Evolutionary conservation across 2,888 invertebrate species (phyloP).

Genomic region (Bellardia bayeri): DNA sequence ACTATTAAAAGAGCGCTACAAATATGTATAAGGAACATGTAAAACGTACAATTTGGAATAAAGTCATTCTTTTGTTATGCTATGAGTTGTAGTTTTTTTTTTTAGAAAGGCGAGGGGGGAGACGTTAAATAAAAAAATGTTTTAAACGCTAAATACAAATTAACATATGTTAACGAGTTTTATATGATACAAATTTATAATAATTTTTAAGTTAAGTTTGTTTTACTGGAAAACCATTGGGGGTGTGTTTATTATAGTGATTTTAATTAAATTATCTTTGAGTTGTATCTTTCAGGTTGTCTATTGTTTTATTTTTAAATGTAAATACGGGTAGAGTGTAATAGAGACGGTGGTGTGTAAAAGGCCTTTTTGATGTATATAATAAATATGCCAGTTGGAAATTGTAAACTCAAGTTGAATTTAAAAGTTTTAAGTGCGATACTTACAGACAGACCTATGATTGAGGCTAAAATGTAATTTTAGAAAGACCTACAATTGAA

Average conservation of each 20-base stretch:
- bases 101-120: not conserved
- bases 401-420: not conserved
- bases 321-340: not conserved
- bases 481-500: too few relatives aligned
- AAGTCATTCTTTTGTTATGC: slow-evolving; percentile 58
- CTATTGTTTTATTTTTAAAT: slow-evolving; percentile 37
- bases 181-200: slow-evolving; percentile 49
- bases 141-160: slow-evolving; percentile 55
- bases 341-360: not conserved
- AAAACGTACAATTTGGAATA: slow-evolving; percentile 42
- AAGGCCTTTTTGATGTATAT: slow-evolving; percentile 3
- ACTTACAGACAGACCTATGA: too few relatives aligned
- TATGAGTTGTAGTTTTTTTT: not conserved
- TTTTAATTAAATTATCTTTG: slow-evolving; percentile 71
- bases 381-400: not conserved
- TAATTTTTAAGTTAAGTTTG: slow-evolving; percentile 6
- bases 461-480: too few relatives aligned
- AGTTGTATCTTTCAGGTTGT: slow-evolving; percentile 25
- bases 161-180: slow-evolving; percentile 73
- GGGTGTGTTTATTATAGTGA: slow-evolving; percentile 66
- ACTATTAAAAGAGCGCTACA: not conserved
- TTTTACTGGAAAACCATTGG: slow-evolving; percentile 21
- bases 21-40: slow-evolving; percentile 3
- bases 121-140: not conserved
- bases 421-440: too few relatives aligned